Conservation (phyloP, 1,140 invertebrate genomes). For the Leptinotarsa defecta region DNA sequence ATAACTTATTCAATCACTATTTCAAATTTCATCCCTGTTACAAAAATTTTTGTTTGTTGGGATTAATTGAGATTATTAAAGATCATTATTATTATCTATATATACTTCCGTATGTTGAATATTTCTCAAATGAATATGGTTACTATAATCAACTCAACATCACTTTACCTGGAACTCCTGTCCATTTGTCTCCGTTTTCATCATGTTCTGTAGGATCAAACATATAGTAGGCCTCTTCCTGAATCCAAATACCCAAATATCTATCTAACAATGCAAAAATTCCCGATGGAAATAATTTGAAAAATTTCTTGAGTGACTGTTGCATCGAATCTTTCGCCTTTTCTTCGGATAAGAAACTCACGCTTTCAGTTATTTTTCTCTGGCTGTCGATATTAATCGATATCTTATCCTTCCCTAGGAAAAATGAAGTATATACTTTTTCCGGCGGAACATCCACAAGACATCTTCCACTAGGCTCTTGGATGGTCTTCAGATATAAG, state of each 20-base stretch:
- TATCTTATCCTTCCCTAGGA: constrained; percentile 40
- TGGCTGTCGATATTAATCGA: constrained; percentile 34
- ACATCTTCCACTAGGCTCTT: constrained; percentile 37
- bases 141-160: too few relatives aligned
- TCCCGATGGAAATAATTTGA: constrained; percentile 33
- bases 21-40: too few relatives aligned
- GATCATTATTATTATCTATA: too few relatives aligned
- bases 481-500: constrained; percentile 40
- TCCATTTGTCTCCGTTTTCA: constrained; percentile 40
- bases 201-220: constrained; percentile 52
- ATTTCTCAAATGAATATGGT: too few relatives aligned
- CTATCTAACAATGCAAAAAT: constrained; percentile 35
- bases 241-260: constrained; percentile 40
- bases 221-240: constrained; percentile 41
- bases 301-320: constrained; percentile 38
- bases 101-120: too few relatives aligned
- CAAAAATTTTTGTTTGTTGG: too few relatives aligned
- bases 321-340: constrained; percentile 33
- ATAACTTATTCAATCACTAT: too few relatives aligned
- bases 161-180: constrained; percentile 31
- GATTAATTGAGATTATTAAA: too few relatives aligned
- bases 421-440: constrained; percentile 40
- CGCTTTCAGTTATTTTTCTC: constrained; percentile 16
- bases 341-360: constrained; percentile 25
- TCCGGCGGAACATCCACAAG: constrained; percentile 33